Conservation (phyloP, 92 coral and sea anemone genomes). For the Pocillopora meandrina region DNA sequence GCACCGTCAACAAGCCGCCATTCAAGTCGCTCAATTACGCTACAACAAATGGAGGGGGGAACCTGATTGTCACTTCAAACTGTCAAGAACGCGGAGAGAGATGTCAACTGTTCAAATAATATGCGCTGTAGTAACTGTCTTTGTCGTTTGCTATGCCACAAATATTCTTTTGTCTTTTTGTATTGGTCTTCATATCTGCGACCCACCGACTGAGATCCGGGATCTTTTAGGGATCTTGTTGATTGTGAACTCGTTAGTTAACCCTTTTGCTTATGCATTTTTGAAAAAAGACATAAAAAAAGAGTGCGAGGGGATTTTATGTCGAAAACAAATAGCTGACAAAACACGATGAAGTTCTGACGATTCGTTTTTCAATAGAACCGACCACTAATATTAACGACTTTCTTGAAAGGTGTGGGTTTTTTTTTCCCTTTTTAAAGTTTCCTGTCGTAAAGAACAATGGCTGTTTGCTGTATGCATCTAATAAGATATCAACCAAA, state of each 20-base stretch:
- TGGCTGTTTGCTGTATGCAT: too few relatives aligned
- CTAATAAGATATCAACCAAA: too few relatives aligned
- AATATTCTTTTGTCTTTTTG: conserved; percentile 20
- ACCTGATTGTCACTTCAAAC: conserved; percentile 5
- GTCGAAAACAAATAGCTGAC: background rate
- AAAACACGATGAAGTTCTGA: background rate
- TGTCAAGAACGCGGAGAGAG: conserved; percentile 15
- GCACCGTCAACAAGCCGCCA: conserved; percentile 39
- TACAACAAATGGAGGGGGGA: conserved; percentile 25
- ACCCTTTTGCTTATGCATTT: conserved; percentile 60
- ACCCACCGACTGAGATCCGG: conserved; percentile 2
- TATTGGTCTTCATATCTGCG: conserved; percentile 7
- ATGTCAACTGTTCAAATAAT: conserved; percentile 24
- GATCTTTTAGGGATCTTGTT: conserved; percentile 29
- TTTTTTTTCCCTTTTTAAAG: background rate
- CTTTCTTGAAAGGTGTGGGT: background rate
- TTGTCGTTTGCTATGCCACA: conserved; percentile 23
- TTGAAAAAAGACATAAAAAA: conserved; percentile 47
- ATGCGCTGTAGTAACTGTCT: conserved; percentile 25
- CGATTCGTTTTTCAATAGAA: background rate
- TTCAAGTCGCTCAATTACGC: conserved; percentile 49
- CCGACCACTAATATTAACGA: background rate
- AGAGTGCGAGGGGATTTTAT: conserved; percentile 24
- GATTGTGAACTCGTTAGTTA: conserved; percentile 49
- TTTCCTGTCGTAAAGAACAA: background rate